Base-by-base conservation (phyloP, 2,888 invertebrate species). In the Amblyjoppa fuscipennis region DNA sequence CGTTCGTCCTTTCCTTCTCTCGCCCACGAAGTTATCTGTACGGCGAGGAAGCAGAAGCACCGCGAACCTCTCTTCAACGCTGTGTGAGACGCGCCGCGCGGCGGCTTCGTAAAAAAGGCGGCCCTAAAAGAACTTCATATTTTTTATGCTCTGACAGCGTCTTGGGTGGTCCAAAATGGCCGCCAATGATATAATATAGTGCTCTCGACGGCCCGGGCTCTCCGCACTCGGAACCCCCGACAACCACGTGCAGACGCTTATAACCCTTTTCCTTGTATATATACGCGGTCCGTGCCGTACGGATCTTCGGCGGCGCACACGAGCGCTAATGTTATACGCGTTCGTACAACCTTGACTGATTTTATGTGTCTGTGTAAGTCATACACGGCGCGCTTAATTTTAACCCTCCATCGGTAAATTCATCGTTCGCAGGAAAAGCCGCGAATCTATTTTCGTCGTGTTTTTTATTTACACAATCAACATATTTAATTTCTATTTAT, bases 91-190 rank as follows among this genome's bases (percentile, higher is more conserved):
- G 51, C 77, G 51, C 31, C 89, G 90, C 90, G 92, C 91, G 91
- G 92, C 94, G 93, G 93, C 92, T 93, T 90, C 83, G 91, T 92
- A 93, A 93, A 94, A 93, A 94, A 94, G 93, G 94, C 93, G 94
- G 93, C 93, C 94, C 93, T 93, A 93, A 94, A 94, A 94, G 94
- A 94, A 94, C 93, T 94, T 93, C 92, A 94, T 94, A 94, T 94
- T 94, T 94, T 94, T 94, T 93, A 94, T 94, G 91, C 93, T 92
- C 93, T 92, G 94, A 93, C 94, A 93, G 93, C 93, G 87, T 92
- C 94, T 93, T 94, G 94, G 94, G 94, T 94, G 94, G 94, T 94
- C 94, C 93, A 94, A 93, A 94, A 94, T 94, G 94, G 94, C 94
- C 93, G 94, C 92, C 94, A 93, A 93, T 93, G 93, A 94, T 94